phyloP scores from a whole-genome alignment of 1,140 invertebrate species.

The Rhopalosiphum padi region DNA sequence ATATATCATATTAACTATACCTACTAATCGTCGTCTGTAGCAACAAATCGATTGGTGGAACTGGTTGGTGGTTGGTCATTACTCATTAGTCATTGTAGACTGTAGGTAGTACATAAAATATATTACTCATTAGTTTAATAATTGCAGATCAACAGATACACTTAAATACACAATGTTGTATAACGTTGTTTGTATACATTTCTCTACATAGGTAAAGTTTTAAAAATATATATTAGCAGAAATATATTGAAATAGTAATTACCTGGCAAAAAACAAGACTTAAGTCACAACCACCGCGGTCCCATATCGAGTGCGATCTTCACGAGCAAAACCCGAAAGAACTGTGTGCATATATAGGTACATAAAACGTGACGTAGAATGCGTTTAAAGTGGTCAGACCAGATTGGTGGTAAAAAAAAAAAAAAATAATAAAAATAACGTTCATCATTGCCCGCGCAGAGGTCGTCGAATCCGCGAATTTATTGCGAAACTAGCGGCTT shows the following conservation, averaged over 20 bases:
- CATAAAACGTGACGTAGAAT: not conserved
- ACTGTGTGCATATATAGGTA: not conserved
- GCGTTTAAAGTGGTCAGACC: constrained; percentile 20
- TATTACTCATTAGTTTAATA: not conserved
- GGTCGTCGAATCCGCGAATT: constrained; percentile 37
- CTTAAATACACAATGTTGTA: not conserved
- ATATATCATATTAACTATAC: not conserved
- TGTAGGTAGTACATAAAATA: not conserved
- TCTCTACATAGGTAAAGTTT: not conserved
- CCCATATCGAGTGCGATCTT: constrained; percentile 1
- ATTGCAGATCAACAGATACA: not conserved
- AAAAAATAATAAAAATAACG: not conserved
- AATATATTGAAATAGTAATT: not conserved
- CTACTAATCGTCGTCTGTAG: not conserved
- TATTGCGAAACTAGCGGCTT: constrained; percentile 8
- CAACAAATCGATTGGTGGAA: not conserved
- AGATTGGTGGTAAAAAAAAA: not conserved
- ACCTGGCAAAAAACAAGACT: not conserved
- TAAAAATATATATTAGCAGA: not conserved
- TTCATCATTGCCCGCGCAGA: not conserved
- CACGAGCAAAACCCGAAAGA: not conserved
- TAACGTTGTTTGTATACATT: not conserved
- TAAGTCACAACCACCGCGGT: not conserved
- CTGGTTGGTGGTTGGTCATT: not conserved
- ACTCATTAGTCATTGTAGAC: not conserved